Evolutionary conservation across 1,140 invertebrate species (phyloP), one percentile per base, ranked within the genome.

Genomic region (Asbolus verrucosus): DNA sequence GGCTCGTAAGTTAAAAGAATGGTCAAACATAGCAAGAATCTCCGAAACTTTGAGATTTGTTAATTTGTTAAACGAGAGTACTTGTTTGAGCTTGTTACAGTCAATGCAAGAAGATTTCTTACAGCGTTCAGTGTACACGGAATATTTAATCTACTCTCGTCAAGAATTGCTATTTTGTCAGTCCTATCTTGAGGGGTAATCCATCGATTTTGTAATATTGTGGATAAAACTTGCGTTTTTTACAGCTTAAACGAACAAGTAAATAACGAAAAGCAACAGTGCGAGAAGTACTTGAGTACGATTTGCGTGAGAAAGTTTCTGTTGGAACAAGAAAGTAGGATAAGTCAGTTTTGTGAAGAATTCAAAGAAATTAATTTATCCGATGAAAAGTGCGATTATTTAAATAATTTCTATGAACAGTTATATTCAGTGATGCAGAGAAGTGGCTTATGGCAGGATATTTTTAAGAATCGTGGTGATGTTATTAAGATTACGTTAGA

Each of bases 1-100:
- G 82, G 93, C 94, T 39, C 90, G 94, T 21, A 95, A 94, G 81
- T 84, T 95, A 38, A 92, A 94, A 75, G 89, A 96, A 77, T 87
- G 92, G 77, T 87, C 89, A 16, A 82, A 92, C 30, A 90, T 93
- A 41, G 93, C 94, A n/a, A 92, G 95, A 78, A 84, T 97, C 1
- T 78, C 83, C 0, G 91, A 96, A 82, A 94, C 94, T 0, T 81
- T 97, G 60, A 86, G 95, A 16, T 96, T 93, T 78, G 84, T 96
- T 13, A 83, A 87, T 46, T 82, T 90, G 16, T 89, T 96, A 74
- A 91, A 94, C 76, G 83, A 87, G 30, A 85, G 87, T 61, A 91
- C 89, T 30, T 92, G 92, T 77, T 84, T 86, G 63, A 94, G 94
- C 77, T 81, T 97, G 16, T 85, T 96, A 61, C 82, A 87, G 71